Conservation (phyloP, 2,888 invertebrate genomes). For the Atherix ibis region DNA sequence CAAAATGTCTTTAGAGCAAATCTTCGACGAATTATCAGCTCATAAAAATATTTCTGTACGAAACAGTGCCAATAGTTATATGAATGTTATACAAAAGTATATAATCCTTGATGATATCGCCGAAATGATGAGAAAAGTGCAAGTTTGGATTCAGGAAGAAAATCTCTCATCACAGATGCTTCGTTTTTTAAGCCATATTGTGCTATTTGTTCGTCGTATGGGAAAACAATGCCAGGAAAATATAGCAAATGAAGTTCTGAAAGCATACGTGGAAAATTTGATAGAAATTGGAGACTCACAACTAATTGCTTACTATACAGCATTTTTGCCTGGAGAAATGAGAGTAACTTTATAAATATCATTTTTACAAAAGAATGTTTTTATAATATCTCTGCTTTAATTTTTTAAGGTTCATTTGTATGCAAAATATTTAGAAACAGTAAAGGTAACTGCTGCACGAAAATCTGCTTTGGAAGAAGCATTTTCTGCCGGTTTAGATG, state of each 20-base stretch:
- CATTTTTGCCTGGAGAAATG: conserved; percentile 51
- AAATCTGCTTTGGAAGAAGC: conserved; percentile 53
- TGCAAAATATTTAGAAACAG: conserved; percentile 50
- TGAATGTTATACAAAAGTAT: conserved; percentile 67
- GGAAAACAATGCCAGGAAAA: conserved; percentile 55
- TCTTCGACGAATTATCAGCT: conserved; percentile 50
- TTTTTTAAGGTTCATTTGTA: conserved; percentile 36
- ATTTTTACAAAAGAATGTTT: conserved; percentile 1
- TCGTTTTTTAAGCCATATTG: conserved; percentile 70
- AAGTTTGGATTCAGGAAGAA: conserved; percentile 43
- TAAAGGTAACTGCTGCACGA: conserved; percentile 43
- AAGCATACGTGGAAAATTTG: conserved; percentile 54
- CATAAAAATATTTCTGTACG: conserved; percentile 39
- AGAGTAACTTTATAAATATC: conserved; percentile 27
- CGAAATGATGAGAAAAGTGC: conserved; percentile 53
- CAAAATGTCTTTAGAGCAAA: conserved; percentile 49
- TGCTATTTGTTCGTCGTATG: conserved; percentile 65
- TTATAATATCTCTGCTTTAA: not conserved
- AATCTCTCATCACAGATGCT: conserved; percentile 35
- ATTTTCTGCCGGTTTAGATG: conserved; percentile 57
- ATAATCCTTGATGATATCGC: conserved; percentile 70
- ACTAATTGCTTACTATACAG: conserved; percentile 71
- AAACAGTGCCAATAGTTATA: conserved; percentile 39
- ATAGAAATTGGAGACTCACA: conserved; percentile 59
- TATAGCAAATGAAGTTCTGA: conserved; percentile 57